Conservation (phyloP, 1,140 invertebrate genomes). For the Spodoptera litura region DNA sequence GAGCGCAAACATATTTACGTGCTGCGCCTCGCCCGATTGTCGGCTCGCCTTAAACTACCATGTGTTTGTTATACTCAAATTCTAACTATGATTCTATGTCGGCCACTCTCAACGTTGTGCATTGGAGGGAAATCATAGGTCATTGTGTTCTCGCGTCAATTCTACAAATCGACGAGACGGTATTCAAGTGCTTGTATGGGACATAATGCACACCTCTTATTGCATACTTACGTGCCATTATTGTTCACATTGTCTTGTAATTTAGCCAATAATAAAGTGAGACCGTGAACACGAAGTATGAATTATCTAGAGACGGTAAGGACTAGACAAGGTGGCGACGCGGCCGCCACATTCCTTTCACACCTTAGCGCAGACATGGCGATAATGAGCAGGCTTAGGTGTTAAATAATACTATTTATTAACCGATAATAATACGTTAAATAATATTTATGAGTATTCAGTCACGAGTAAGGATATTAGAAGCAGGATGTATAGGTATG, state of each 20-base stretch:
- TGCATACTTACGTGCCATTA: constrained; percentile 5
- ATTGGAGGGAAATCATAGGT: too few relatives aligned
- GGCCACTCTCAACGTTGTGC: background rate
- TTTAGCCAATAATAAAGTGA: constrained; percentile 27
- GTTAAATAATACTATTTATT: constrained; percentile 29
- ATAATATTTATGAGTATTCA: constrained; percentile 30
- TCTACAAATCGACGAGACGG: background rate
- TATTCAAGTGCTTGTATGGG: background rate
- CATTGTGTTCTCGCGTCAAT: background rate
- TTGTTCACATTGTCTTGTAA: constrained; percentile 34
- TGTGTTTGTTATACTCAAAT: constrained; percentile 40
- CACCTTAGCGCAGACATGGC: constrained; percentile 16
- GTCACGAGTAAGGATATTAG: constrained; percentile 26
- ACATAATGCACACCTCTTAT: constrained; percentile 10
- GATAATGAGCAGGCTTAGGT: constrained; percentile 36
- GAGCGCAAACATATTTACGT: constrained; percentile 58
- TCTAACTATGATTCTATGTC: background rate
- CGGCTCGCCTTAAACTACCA: constrained; percentile 18
- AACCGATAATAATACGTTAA: constrained; percentile 26
- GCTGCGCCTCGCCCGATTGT: constrained; percentile 37
- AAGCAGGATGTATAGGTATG: constrained; percentile 19
- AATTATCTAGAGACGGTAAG: constrained; percentile 30
- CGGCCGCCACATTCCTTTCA: constrained; percentile 32
- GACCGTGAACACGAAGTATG: constrained; percentile 1
- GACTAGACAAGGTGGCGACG: constrained; percentile 29